Conservation (phyloP, 2,888 invertebrate genomes). For the Bhutanitis thaidina region DNA sequence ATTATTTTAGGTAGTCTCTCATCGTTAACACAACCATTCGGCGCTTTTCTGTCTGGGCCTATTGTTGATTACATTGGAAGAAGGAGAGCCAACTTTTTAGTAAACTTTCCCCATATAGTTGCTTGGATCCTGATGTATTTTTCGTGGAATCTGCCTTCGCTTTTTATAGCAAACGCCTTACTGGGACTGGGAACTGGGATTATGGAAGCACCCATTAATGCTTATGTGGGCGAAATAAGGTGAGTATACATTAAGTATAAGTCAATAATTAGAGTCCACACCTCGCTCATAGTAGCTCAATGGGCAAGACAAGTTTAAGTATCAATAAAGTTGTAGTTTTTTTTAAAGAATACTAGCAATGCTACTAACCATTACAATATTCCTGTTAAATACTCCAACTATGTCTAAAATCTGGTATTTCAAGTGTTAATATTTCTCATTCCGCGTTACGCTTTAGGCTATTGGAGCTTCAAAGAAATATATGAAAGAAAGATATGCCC, state of each 20-base stretch:
- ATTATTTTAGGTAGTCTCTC: conserved; percentile 73
- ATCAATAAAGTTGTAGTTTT: too few species aligned
- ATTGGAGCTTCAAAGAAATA: too few species aligned
- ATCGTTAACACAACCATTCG: conserved; percentile 77
- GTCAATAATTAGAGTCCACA: too few species aligned
- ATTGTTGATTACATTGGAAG: conserved; percentile 77
- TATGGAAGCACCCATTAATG: conserved; percentile 80
- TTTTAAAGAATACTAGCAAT: too few species aligned
- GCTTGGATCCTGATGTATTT: conserved; percentile 79
- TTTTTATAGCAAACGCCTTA: conserved; percentile 71
- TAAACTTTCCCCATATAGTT: conserved; percentile 75
- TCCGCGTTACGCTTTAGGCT: too few species aligned
- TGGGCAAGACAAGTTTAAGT: too few species aligned
- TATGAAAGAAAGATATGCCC: too few species aligned
- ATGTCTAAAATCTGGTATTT: too few species aligned
- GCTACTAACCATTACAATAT: too few species aligned
- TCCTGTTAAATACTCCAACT: too few species aligned
- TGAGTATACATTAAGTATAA: conserved; percentile 32
- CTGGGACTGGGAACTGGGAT: conserved; percentile 78
- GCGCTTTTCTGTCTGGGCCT: conserved; percentile 76
- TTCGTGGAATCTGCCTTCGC: conserved; percentile 58
- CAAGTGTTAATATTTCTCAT: too few species aligned
- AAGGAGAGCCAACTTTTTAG: conserved; percentile 74
- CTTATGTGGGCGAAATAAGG: conserved; percentile 81
- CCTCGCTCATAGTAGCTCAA: too few species aligned